Conservation (phyloP, 2,797 vertebrate species). For the Myotis myotis region DNA sequence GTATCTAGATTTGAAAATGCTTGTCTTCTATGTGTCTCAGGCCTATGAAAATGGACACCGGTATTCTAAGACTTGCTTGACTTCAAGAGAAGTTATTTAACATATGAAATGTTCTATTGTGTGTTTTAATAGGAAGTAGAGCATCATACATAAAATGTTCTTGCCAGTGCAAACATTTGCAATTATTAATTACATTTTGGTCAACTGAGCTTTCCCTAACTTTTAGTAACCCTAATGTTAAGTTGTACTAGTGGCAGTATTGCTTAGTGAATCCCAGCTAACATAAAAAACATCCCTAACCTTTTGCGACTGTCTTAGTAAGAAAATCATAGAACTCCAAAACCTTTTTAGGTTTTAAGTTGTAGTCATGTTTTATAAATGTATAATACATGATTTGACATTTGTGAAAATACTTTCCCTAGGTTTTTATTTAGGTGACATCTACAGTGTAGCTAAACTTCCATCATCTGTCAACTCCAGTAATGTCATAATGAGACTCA, state of each 20-base stretch:
- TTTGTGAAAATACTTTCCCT: conserved; percentile 54
- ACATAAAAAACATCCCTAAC: not conserved
- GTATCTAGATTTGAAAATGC: conserved; percentile 18
- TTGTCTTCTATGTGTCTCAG: not conserved
- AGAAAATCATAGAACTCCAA: conserved; percentile 11
- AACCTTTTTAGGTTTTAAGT: conserved; percentile 34
- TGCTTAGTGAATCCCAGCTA: not conserved
- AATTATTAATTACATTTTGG: conserved; percentile 41
- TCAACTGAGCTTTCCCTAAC: conserved; percentile 1
- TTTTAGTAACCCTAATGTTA: not conserved
- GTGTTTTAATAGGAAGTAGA: conserved; percentile 26
- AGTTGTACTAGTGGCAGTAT: not conserved
- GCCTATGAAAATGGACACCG: not conserved
- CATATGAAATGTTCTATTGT: not conserved
- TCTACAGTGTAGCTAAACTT: not conserved
- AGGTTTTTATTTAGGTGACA: conserved; percentile 55
- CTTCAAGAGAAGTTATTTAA: conserved; percentile 18
- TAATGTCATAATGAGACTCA: not conserved
- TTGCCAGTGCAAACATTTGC: not conserved
- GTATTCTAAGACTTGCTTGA: not conserved
- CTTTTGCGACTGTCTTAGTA: conserved; percentile 13
- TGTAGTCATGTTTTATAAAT: conserved; percentile 56
- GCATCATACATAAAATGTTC: not conserved
- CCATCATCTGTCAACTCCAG: conserved; percentile 20
- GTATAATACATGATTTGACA: conserved; percentile 39